These are phyloP conservation scores for Thalassarche chlororhynchos DNA, from an alignment of 2,113 vertebrate species.

Conservation along the genomic window DNA sequence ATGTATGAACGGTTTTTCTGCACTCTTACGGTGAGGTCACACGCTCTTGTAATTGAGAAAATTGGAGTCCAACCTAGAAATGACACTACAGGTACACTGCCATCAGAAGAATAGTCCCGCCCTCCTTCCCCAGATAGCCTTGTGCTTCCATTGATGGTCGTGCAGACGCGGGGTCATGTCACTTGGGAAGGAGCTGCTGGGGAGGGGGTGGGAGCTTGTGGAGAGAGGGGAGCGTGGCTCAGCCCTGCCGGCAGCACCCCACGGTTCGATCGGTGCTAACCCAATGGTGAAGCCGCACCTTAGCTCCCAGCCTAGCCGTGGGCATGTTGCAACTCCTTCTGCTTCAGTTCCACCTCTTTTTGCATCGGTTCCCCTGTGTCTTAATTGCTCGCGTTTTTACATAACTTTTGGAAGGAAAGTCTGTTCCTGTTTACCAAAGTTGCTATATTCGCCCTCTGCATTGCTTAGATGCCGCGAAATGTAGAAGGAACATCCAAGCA, in stretches of 20 bases:
- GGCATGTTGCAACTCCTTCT: neutral
- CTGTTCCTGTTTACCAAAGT: neutral
- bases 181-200: neutral
- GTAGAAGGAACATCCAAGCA: neutral
- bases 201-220: rapidly evolving
- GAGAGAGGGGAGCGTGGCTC: rapidly evolving
- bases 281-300: rapidly evolving
- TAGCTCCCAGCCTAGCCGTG: rapidly evolving
- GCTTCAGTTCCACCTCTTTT: neutral
- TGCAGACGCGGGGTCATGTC: neutral
- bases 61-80: neutral
- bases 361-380: neutral
- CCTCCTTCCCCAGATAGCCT: neutral
- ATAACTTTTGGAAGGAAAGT: neutral
- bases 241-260: neutral
- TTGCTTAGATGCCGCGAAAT: rapidly evolving
- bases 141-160: neutral
- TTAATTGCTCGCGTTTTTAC: rapidly evolving
- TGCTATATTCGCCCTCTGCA: neutral
- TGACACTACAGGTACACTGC: neutral
- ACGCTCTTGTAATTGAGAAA: neutral
- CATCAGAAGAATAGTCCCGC: neutral
- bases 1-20: neutral
- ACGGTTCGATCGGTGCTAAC: rapidly evolving
- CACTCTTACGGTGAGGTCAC: neutral